These are phyloP conservation scores for Osmoderma eremita DNA, from an alignment of 2,888 invertebrate species.

Conservation along the genomic window DNA sequence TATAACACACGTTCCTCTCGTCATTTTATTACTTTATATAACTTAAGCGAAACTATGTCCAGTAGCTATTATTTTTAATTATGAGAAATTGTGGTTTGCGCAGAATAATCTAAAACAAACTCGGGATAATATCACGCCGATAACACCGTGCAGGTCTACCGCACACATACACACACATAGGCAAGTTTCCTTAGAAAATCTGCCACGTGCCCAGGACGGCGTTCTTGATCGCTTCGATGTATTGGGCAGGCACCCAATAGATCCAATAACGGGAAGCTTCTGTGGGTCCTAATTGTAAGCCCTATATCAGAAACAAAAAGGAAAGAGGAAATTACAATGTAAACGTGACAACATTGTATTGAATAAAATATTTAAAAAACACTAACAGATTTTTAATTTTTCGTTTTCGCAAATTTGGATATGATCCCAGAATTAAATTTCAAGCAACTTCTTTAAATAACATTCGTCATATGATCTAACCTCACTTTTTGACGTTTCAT, in stretches of 20 bases:
- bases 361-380: not conserved
- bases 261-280: slow-evolving; percentile 93
- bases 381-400: too few relatives aligned
- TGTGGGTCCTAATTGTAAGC: slow-evolving; percentile 88
- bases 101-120: too few relatives aligned
- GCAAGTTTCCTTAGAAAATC: slow-evolving; percentile 42
- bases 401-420: too few relatives aligned
- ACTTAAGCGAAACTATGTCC: slow-evolving; percentile 23
- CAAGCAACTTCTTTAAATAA: too few relatives aligned
- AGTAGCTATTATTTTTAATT: slow-evolving; percentile 20
- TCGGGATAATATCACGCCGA: slow-evolving; percentile 3
- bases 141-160: slow-evolving; percentile 1
- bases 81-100: too few relatives aligned
- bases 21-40: slow-evolving; percentile 9
- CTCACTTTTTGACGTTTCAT: too few relatives aligned
- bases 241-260: slow-evolving; percentile 94
- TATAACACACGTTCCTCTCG: slow-evolving; percentile 3
- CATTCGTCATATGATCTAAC: too few relatives aligned
- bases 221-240: slow-evolving; percentile 90
- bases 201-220: slow-evolving; percentile 90
- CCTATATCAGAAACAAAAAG: slow-evolving; percentile 66
- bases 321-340: too few relatives aligned
- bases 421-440: too few relatives aligned
- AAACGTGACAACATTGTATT: too few relatives aligned
- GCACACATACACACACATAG: not conserved